Evolutionary conservation across 2,113 vertebrate species (phyloP).

Genomic region (Dipodomys ordii): DNA sequence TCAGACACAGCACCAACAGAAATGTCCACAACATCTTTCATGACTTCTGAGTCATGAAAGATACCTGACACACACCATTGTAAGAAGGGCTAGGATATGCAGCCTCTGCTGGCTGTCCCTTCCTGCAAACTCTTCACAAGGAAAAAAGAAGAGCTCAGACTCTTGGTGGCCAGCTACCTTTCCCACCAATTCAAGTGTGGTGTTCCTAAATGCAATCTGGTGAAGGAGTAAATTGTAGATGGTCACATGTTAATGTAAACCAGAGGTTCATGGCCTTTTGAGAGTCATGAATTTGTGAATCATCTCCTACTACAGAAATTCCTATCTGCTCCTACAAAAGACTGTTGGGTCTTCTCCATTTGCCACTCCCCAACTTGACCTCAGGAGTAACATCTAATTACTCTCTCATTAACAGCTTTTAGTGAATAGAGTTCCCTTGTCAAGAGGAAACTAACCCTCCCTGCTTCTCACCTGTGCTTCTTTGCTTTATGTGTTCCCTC

Average conservation of each 20-base stretch:
- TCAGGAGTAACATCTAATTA: not conserved
- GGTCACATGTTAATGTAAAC: not conserved
- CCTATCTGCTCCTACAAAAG: not conserved
- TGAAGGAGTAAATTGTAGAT: not conserved
- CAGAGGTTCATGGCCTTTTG: not conserved
- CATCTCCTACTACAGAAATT: not conserved
- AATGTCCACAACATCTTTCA: not conserved
- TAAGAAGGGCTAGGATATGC: not conserved
- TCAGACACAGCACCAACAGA: not conserved
- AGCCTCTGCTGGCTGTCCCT: not conserved
- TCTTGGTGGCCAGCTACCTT: not conserved
- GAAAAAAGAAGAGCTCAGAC: not conserved
- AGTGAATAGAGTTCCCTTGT: not conserved
- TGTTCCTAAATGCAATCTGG: not conserved
- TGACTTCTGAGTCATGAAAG: not conserved
- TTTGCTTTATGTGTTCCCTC: not conserved
- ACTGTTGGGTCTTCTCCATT: not conserved
- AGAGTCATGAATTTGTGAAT: not conserved
- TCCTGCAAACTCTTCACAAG: not conserved
- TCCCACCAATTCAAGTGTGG: not conserved
- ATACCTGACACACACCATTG: too few relatives aligned
- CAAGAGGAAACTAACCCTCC: not conserved
- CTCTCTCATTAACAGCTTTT: not conserved
- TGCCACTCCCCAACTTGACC: not conserved
- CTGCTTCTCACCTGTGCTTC: not conserved